Evolutionary conservation across 2,888 invertebrate species (phyloP).

Genomic region (Harpalus rubripes): DNA sequence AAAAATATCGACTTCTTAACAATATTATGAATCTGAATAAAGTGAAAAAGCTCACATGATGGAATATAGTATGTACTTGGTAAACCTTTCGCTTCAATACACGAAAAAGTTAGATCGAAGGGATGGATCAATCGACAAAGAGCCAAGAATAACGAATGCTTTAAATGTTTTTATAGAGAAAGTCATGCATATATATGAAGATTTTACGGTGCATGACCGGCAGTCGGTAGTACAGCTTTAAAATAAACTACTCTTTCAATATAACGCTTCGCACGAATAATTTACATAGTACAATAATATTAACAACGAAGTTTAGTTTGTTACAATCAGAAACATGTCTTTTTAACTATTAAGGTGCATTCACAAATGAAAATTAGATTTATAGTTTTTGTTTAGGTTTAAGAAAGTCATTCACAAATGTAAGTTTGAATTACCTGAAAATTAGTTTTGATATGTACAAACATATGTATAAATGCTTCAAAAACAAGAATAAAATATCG

Average conservation of each 20-base stretch:
- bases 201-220: background rate
- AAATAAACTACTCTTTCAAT: background rate
- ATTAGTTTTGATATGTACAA: no score
- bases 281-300: no score
- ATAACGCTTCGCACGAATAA: no score
- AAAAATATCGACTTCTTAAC: conserved; percentile 28
- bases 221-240: background rate
- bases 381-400: no score
- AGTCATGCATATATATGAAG: background rate
- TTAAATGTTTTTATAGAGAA: conserved; percentile 4
- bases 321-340: no score
- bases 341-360: no score
- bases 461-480: no score
- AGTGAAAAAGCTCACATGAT: conserved; percentile 8
- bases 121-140: background rate
- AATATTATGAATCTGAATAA: conserved; percentile 37
- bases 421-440: no score
- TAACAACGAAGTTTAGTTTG: no score
- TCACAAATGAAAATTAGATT: no score
- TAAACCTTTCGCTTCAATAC: conserved; percentile 2
- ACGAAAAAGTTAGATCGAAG: background rate
- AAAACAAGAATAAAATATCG: no score
- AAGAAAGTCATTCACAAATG: no score
- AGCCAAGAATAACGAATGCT: background rate
- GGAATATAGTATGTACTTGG: background rate